Evolutionary conservation across 1,140 invertebrate species (phyloP), one percentile per base, ranked within the genome.

Genomic region (Caenorhabditis latens): DNA sequence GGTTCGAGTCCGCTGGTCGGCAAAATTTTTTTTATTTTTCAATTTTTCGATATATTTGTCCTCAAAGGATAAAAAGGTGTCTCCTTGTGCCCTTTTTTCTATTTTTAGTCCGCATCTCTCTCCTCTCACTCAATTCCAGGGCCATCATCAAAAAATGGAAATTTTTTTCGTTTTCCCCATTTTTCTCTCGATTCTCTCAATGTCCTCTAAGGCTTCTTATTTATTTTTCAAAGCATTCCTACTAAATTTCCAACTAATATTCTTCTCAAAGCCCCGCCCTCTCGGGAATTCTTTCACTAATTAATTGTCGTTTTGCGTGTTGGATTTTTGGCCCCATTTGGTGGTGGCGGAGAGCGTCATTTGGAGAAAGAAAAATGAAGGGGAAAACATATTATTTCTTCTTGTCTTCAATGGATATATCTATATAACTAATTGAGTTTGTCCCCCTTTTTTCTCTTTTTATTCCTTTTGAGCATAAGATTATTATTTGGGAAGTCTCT

Each of bases 231-330:
- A 19, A 58, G 55, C 14, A 58, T 58, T 58, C 8, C 19, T 19
- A n/a, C 50, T 32, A 32, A 32, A 32, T 32, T 32, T 32, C 2
- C 32, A 32, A 16, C 50, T 53, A 53, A 53, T 53, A 53, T 13
- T 53, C 50, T 16, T 1, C n/a, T n/a, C 0, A 32, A 32, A 16
- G 5, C 40, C 5, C 40, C 63, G 21, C 63, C 21, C 40, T 11
- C 40, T n/a, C 3, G 9, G 63, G 63, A 11, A 65, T 32, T n/a
- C 63, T 65, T 24, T 9, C 4, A n/a, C 50, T 58, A 58, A 58
- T 58, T 75, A 48, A 75, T 42, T 43, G 67, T 42, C 46, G 67
- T 40, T 75, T 75, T 48, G 67, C 40, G 67, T 42, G 67, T 7
- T 16, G 16, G 21, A 67, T 32, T 32, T 32, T 32, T 32, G 63